Conservation (phyloP, 2,888 invertebrate species). For the Platynereis dumerilii region DNA sequence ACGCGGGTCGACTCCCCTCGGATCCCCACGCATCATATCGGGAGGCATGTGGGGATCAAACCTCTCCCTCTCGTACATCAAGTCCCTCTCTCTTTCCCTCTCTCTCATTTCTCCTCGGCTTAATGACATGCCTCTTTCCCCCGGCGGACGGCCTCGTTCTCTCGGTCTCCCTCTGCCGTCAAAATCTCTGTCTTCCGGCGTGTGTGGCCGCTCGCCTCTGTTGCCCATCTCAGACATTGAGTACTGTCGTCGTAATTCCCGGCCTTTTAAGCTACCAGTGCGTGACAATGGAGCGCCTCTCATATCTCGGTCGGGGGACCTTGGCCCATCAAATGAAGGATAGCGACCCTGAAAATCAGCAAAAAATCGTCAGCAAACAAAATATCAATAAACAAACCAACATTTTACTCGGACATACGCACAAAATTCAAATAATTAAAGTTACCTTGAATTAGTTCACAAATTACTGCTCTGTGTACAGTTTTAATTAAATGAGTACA, state of each 20-base stretch:
- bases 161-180: neutral
- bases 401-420: too few species aligned
- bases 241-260: conserved; percentile 55
- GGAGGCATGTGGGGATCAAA: neutral
- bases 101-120: conserved; percentile 6
- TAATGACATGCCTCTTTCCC: neutral
- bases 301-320: too few species aligned
- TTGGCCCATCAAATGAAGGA: too few species aligned
- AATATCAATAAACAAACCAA: too few species aligned
- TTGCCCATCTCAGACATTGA: conserved; percentile 48
- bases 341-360: too few species aligned
- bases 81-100: neutral
- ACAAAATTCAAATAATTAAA: too few species aligned
- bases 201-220: neutral
- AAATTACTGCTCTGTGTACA: too few species aligned
- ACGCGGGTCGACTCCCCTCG: neutral
- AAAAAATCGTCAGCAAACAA: too few species aligned
- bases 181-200: conserved; percentile 20
- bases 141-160: neutral
- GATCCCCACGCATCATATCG: neutral
- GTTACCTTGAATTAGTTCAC: too few species aligned
- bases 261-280: conserved; percentile 50
- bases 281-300: conserved; percentile 31
- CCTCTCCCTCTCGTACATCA: neutral
- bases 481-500: too few species aligned